phyloP scores from a whole-genome alignment of 1,140 invertebrate species.

The Littorina saxatilis region DNA sequence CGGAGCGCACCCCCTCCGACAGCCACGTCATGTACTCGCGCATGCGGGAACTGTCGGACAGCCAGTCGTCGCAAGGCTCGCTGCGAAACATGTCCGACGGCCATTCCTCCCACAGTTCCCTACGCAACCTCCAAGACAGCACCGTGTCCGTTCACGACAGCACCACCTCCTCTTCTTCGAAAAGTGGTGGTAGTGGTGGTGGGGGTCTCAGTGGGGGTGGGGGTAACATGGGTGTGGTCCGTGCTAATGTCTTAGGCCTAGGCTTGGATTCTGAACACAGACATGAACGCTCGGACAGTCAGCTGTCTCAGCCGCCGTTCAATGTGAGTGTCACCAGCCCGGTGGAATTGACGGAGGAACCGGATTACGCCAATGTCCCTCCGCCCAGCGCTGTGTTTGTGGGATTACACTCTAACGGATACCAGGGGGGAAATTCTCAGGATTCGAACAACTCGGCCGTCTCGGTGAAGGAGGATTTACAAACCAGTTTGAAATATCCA shows the following conservation, averaged over 20 bases:
- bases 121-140: conserved; percentile 67
- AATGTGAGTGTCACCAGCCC: not conserved
- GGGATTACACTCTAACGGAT: conserved; percentile 16
- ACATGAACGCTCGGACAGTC: conserved; percentile 56
- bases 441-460: conserved; percentile 18
- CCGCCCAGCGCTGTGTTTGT: conserved; percentile 24
- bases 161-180: conserved; percentile 64
- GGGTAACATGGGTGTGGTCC: not conserved
- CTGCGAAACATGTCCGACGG: conserved; percentile 73
- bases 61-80: conserved; percentile 75
- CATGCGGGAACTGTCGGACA: conserved; percentile 77
- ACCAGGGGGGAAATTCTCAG: conserved; percentile 16
- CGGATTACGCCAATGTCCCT: conserved; percentile 73
- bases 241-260: conserved; percentile 11
- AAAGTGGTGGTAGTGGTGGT: conserved; percentile 44
- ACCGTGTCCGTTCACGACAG: conserved; percentile 64
- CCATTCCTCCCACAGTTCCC: conserved; percentile 71
- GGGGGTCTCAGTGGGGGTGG: conserved; percentile 41
- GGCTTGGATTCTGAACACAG: conserved; percentile 20
- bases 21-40: conserved; percentile 61
- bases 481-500: conserved; percentile 42
- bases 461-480: conserved; percentile 42
- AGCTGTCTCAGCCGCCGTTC: conserved; percentile 50
- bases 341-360: conserved; percentile 57
- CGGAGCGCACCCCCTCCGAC: conserved; percentile 57